phyloP scores from a whole-genome alignment of 2,797 vertebrate species.

The Nasua narica region DNA sequence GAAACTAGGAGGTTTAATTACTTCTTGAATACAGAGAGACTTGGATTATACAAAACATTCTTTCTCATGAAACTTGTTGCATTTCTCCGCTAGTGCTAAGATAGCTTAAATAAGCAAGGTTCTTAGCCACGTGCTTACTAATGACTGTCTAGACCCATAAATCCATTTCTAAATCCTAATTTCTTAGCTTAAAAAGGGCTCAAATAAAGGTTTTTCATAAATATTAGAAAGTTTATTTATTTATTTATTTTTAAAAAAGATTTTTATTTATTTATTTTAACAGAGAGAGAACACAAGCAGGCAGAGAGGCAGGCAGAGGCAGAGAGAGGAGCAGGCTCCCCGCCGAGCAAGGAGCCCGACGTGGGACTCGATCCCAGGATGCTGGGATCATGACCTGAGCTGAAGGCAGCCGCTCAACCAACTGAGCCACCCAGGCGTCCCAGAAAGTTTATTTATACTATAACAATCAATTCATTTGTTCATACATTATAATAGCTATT shows the following conservation, averaged over 20 bases:
- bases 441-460: not conserved
- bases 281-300: too few relatives aligned
- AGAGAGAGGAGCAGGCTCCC: too few relatives aligned
- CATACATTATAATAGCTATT: not conserved
- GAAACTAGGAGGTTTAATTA: not conserved
- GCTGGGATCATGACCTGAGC: too few relatives aligned
- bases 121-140: not conserved
- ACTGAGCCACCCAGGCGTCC: too few relatives aligned
- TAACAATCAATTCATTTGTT: not conserved
- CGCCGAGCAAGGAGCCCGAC: too few relatives aligned
- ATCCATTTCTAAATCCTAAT: not conserved
- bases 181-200: not conserved
- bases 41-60: not conserved
- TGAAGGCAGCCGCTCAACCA: too few relatives aligned
- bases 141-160: not conserved
- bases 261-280: too few relatives aligned
- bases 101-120: not conserved
- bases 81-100: not conserved
- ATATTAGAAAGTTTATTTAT: not conserved
- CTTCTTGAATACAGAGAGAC: not conserved
- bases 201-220: not conserved
- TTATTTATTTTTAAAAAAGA: too few relatives aligned
- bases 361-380: too few relatives aligned
- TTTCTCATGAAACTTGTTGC: not conserved
- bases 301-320: too few relatives aligned